Evolutionary conservation across 2,113 vertebrate genomes (phyloP), one percentile per base, ranked within the genome.

Genomic region (Passer montanus): DNA sequence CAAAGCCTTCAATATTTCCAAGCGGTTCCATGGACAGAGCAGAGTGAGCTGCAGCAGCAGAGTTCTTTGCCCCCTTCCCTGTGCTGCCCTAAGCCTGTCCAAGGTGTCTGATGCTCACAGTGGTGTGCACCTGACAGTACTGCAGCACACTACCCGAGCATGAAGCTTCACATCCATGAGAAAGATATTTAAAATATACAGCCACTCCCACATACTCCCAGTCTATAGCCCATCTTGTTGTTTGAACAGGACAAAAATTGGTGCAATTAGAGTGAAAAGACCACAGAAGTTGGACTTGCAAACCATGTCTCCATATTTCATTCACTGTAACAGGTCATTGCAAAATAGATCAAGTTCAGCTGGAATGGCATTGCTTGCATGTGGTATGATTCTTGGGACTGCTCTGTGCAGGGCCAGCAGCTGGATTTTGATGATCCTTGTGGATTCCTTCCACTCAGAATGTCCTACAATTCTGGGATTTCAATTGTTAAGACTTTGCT

Each of bases 1-100:
- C 55, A 83, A 95, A 93, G 35, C 18, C 66, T 81, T 96, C 73
- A 46, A 41, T 47, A 85, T 84, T 74, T 80, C 74, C 44, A 88
- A 91, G 81, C 27, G 30, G 33, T 80, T 92, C 39, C 55, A 22
- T 26, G 22, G 49, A 64, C 33, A 92, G 47, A 84, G 64, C 31
- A 53, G 16, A 72, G 62, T 8, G 3, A 59, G 21, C 39, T 60
- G 47, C 69, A 87, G 33, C 64, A 84, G 43, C 64, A 89, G 81
- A 89, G 24, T 50, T 13, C n/a, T 39, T 58, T 39, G 50, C 60
- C 58, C 53, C 83, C 16, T 60, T 81, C 84, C 63, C 70, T 7
- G 2, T 21, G 24, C 90, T 69, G 55, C 91, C 7, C 3, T 33
- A 73, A 96, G 84, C 81, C 31, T 37, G 49, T 6, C 43, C 74